Conservation (phyloP, 2,797 vertebrate species). For the Poecilia picta region DNA sequence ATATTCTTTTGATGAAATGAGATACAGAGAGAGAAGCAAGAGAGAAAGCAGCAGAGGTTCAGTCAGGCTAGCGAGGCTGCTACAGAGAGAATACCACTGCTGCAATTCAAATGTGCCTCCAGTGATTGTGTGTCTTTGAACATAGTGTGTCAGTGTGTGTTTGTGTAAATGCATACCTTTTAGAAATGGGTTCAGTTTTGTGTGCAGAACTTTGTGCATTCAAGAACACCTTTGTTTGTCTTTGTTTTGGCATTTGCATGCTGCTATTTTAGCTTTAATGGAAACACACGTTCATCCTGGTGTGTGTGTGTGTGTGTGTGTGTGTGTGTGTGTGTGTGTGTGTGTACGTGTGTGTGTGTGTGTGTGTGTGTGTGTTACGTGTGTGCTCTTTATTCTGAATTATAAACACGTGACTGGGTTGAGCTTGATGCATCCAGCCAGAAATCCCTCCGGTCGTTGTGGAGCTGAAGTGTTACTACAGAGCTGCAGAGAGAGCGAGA, state of each 20-base stretch:
- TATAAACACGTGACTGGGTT: conserved; percentile 70
- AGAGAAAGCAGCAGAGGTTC: conserved; percentile 31
- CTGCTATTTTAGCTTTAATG: conserved; percentile 54
- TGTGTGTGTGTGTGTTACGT: not conserved
- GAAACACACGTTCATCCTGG: conserved; percentile 38
- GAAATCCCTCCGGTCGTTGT: conserved; percentile 69
- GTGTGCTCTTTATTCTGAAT: conserved; percentile 62
- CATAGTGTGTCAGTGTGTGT: conserved; percentile 23
- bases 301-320: conserved; percentile 6
- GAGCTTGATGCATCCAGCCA: conserved; percentile 73
- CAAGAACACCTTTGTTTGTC: conserved; percentile 46
- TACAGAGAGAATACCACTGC: conserved; percentile 21
- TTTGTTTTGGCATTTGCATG: conserved; percentile 62
- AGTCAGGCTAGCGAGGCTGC: conserved; percentile 26
- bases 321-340: not conserved
- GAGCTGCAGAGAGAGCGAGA: conserved; percentile 37
- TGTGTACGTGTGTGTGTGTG: not conserved
- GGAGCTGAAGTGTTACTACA: conserved; percentile 69
- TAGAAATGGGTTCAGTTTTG: not conserved
- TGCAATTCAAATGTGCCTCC: conserved; percentile 42
- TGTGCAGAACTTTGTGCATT: conserved; percentile 46
- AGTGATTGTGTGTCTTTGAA: conserved; percentile 37
- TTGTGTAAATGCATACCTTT: conserved; percentile 2
- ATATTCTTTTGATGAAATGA: conserved; percentile 21
- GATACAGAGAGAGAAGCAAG: conserved; percentile 16